phyloP scores from a whole-genome alignment of 2,797 vertebrate species.

The Eutrigla gurnardus region DNA sequence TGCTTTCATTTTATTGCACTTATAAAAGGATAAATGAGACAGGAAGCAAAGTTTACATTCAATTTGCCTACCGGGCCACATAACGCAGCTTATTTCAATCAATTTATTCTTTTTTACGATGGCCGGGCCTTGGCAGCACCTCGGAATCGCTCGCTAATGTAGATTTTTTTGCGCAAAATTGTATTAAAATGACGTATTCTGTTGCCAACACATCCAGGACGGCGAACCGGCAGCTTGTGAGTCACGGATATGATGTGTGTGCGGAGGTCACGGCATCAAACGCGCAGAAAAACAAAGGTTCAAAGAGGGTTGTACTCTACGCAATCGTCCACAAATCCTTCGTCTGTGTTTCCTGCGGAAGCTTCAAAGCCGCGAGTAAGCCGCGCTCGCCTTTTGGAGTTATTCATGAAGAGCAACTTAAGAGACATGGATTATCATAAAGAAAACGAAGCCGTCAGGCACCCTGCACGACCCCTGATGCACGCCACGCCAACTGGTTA shows the following conservation, averaged over 20 bases:
- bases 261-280: conserved; percentile 48
- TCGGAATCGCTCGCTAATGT: conserved; percentile 22
- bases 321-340: conserved; percentile 60
- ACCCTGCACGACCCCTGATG: conserved; percentile 26
- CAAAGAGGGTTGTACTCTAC: conserved; percentile 56
- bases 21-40: conserved; percentile 41
- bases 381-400: conserved; percentile 45
- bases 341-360: conserved; percentile 52
- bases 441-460: conserved; percentile 56
- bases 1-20: conserved; percentile 27
- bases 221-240: no score
- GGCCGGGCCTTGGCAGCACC: conserved; percentile 26
- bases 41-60: conserved; percentile 37
- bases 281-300: conserved; percentile 46
- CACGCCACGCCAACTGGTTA: conserved; percentile 8
- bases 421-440: conserved; percentile 66
- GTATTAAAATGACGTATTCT: conserved; percentile 3
- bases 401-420: conserved; percentile 67
- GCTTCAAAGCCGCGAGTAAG: conserved; percentile 59
- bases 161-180: conserved; percentile 3
- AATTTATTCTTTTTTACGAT: conserved; percentile 44
- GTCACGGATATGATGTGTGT: not conserved
- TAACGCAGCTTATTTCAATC: conserved; percentile 48
- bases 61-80: conserved; percentile 16
- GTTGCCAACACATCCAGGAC: not conserved